Evolutionary conservation across 1,140 invertebrate genomes (phyloP).

Genomic region (Chrysopa pallens): DNA sequence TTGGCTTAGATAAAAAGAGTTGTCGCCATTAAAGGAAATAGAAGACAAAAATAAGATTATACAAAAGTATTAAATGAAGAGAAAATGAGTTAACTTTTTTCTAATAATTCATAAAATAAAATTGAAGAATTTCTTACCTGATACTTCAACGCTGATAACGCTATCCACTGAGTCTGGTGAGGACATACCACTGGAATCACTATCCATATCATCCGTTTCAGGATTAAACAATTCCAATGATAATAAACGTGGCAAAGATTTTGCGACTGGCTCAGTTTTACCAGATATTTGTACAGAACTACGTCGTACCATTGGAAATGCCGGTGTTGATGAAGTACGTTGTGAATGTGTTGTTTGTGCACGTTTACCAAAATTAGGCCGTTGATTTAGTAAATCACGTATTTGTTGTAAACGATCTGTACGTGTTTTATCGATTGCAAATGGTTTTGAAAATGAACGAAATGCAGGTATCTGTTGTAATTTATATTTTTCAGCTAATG

Average conservation of each 20-base stretch:
- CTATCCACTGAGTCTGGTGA: conserved; percentile 74
- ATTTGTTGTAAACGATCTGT: conserved; percentile 44
- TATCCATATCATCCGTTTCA: conserved; percentile 77
- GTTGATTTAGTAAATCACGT: conserved; percentile 42
- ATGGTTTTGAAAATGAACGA: not conserved
- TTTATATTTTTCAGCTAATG: conserved; percentile 18
- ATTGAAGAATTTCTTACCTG: conserved; percentile 9
- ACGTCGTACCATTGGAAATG: conserved; percentile 33
- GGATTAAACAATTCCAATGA: conserved; percentile 77
- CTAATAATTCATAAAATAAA: conserved; percentile 12
- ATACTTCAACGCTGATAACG: conserved; percentile 44
- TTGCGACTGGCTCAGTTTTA: conserved; percentile 28
- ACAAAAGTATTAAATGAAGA: no score
- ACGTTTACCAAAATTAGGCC: conserved; percentile 35
- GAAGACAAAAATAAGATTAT: no score
- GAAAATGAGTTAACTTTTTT: no score
- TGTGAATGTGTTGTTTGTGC: conserved; percentile 9
- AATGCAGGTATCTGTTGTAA: conserved; percentile 20
- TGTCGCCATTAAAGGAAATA: no score
- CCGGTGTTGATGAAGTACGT: conserved; percentile 10
- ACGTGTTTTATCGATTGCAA: conserved; percentile 22
- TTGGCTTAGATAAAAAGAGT: no score
- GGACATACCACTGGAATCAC: conserved; percentile 69
- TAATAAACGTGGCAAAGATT: conserved; percentile 46
- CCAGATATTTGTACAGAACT: conserved; percentile 27